These are phyloP conservation scores for Malurus melanocephalus DNA, from an alignment of 2,113 vertebrate species.

Conservation along the genomic window DNA sequence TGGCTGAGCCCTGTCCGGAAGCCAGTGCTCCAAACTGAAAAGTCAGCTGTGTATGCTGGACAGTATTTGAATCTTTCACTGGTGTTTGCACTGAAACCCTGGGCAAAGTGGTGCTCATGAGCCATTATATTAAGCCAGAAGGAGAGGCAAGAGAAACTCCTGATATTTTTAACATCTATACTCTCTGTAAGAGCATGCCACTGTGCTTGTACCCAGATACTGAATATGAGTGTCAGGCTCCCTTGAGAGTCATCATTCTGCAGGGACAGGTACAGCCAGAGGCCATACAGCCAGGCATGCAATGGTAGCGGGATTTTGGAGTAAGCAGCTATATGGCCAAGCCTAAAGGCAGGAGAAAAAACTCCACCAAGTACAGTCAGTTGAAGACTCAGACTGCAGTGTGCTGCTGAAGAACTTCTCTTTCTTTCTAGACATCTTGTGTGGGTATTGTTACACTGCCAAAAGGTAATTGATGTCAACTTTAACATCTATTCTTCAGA, in stretches of 20 bases:
- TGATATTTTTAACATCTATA: not conserved
- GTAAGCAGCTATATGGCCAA: not conserved
- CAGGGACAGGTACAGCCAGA: not conserved
- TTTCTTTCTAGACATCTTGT: not conserved
- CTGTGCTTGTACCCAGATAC: not conserved
- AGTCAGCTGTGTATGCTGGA: not conserved
- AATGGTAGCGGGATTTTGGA: not conserved
- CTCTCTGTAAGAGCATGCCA: not conserved
- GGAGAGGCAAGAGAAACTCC: not conserved
- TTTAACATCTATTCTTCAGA: not conserved
- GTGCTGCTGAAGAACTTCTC: not conserved
- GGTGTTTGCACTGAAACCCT: not conserved
- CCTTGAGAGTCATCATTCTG: not conserved
- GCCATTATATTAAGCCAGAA: not conserved
- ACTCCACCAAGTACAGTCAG: not conserved
- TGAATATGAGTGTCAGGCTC: not conserved
- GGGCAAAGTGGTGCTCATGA: accelerated
- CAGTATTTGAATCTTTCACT: not conserved
- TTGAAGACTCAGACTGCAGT: not conserved
- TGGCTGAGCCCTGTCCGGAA: not conserved
- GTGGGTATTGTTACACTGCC: not conserved
- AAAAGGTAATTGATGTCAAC: not conserved
- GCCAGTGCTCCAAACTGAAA: not conserved
- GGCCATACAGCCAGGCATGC: not conserved
- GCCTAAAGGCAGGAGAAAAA: not conserved